Base-by-base conservation (phyloP, 53 echinoderm and acorn worm species). In the Echinometra lucunter region DNA sequence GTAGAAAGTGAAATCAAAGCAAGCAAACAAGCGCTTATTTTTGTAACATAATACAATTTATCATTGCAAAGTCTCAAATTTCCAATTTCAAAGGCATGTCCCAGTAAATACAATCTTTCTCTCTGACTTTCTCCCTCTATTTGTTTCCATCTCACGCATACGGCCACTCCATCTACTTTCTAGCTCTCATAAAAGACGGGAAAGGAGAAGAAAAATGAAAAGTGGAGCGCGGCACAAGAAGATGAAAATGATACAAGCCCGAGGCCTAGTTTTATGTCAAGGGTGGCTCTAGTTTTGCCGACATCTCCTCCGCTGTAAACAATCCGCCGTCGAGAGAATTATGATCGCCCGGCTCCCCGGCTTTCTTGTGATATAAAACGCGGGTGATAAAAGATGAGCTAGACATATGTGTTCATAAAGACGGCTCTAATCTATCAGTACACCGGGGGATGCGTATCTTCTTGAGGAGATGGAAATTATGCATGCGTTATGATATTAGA, bases 311-410 rank as follows among this genome's bases (percentile, higher is more conserved):
- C 45, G 85, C 47, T 83, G 85, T 49, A 83, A 83, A 83, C 85
- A 83, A 83, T 83, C 85, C 85, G 25, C 85, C 45, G 47, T 83
- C 85, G 32, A n/a, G 85, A 83, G 45, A 83, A 83, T 83, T 42
- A 44, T 83, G 85, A 83, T 83, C 85, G 47, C 44, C 28, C 44
- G 44, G 72, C 72, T 72, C 72, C 35, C 72, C 35, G 16, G 35
- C 72, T 35, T 72, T 49, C 23, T 44, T 83, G 44, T 28, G 45
- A 83, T 83, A 83, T 44, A 27, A 83, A 83, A 83, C 85, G 85
- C 47, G 23, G 4, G 27, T 49, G 85, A 45, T 83, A 83, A 83
- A 83, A 83, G 85, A 83, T 49, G 85, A 49, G 85, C 44, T 13
- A 35, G 32, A 72, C 32, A 70, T 34, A 63, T 63, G 63, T 63